Base-by-base conservation (phyloP, 2,113 vertebrate species). In the Callipepla californica region DNA sequence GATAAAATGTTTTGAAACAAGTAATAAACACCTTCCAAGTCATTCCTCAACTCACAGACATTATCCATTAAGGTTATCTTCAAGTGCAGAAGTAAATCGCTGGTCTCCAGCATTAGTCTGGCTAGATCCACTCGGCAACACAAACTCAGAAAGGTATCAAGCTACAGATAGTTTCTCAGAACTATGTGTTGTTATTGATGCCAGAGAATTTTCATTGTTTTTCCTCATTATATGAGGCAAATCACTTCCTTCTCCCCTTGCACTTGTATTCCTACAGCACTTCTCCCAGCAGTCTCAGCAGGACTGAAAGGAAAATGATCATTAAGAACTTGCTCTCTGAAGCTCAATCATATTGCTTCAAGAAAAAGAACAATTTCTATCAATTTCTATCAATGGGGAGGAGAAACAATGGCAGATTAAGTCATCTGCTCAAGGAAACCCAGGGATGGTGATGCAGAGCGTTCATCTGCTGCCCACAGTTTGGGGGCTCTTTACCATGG, bases 401-500 rank as follows among this genome's bases (percentile, higher is more conserved):
- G 44, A 70, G 76, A 42, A 34, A 23, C 22, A 59, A 28, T 77
- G 21, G 42, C 26, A 93, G 11, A 57, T 59, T 36, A 73, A 77
- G 7, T 13, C 65, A 77, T 38, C 20, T 66, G 3, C 42, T 6
- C 0, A 0, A 62, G 45, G 63, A 73, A 16, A 25, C 45, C 22
- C 2, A 1, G 44, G 32, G 74, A 70, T 3, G 25, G 26, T 32
- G 32, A 22, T 30, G 40, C 72, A 69, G 67, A 57, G 34, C 20
- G n/a, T 12, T 14, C 9, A 51, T 47, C 19, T 68, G 23, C 34
- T 80, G 28, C 38, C 45, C 7, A 4, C 17, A 36, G 45, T 9
- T 36, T 21, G 19, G 22, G 45, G n/a, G 26, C 20, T 3, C 38
- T 50, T 77, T 15, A 9, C n/a, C 0, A 0, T 1, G 28, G 20